phyloP scores from a whole-genome alignment of 2,797 vertebrate species.

The Etheostoma perlongum region DNA sequence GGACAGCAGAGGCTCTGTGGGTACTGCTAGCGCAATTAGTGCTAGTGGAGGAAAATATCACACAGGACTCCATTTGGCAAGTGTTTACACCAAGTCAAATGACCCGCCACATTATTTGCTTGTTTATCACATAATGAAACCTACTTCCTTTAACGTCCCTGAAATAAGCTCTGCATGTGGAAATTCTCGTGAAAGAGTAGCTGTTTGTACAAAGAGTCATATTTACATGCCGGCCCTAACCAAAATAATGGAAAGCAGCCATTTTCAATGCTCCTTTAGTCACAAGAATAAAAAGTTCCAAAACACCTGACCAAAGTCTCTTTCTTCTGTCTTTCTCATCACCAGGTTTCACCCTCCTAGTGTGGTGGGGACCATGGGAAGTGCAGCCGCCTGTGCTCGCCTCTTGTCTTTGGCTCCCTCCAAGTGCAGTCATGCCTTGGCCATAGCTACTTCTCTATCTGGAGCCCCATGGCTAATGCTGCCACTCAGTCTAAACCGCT shows the following conservation, averaged over 20 bases:
- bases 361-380: constrained; percentile 92
- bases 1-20: constrained; percentile 37
- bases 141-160: constrained; percentile 41
- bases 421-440: constrained; percentile 87
- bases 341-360: constrained; percentile 92
- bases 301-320: constrained; percentile 29
- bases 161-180: constrained; percentile 28
- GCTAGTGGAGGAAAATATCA: constrained; percentile 39
- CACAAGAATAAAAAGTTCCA: not conserved
- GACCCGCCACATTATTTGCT: constrained; percentile 32
- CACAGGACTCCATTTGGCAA: constrained; percentile 44
- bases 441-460: constrained; percentile 89
- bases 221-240: not conserved
- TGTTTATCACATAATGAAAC: constrained; percentile 43
- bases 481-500: constrained; percentile 92
- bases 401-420: constrained; percentile 84
- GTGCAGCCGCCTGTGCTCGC: constrained; percentile 88
- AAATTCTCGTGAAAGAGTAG: not conserved
- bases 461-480: constrained; percentile 94
- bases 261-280: constrained; percentile 13
- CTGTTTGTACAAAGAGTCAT: not conserved
- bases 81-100: constrained; percentile 60
- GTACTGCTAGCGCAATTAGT: constrained; percentile 47
- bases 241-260: not conserved
- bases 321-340: constrained; percentile 32